Evolutionary conservation across 2,113 vertebrate genomes (phyloP), one percentile per base, ranked within the genome.

Genomic region (Apodemus speciosus): DNA sequence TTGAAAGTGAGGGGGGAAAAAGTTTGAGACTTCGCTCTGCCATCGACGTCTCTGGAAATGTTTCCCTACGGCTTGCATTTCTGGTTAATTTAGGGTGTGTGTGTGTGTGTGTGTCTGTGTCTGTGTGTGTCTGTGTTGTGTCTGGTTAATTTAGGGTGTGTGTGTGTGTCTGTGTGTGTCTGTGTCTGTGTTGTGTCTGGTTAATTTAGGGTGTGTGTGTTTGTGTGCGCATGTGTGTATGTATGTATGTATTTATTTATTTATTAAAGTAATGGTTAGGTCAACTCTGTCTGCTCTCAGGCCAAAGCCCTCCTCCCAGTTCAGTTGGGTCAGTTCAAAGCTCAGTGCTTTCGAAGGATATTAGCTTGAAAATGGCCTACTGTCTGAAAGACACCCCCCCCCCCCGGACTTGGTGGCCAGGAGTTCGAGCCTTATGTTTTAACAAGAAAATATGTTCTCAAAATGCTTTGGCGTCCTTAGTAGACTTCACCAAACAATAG

Each of bases 1-100:
- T 40, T 68, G 5, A 21, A 83, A 40, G 75, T 9, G 43, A 81
- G n/a, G 38, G 76, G 6, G 76, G 6, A 11, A n/a, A 93, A 93
- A 95, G 73, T 94, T 95, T 85, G 76, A 88, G 49, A 30, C 64
- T 85, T 85, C 60, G 13, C 56, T n/a, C 53, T 38, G 23, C 92
- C 30, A 77, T 91, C 73, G 92, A 94, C 88, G 83, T 75, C 64
- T 87, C 85, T 75, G 86, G 68, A 90, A 88, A 46, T 81, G 43
- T 20, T 49, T 20, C 21, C 46, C 20, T 16, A 27, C 9, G 5
- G 9, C 53, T 3, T 83, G 75, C 49, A 32, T 92, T 93, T 91
- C 75, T 69, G 80, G 79, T 84, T 90, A 64, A 51, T 43, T 76
- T 46, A 46, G 43, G 43, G 6, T 46, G 6, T 46, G 43, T 46